Base-by-base conservation (phyloP, 1,140 invertebrate species). In the Drosophila melanica region DNA sequence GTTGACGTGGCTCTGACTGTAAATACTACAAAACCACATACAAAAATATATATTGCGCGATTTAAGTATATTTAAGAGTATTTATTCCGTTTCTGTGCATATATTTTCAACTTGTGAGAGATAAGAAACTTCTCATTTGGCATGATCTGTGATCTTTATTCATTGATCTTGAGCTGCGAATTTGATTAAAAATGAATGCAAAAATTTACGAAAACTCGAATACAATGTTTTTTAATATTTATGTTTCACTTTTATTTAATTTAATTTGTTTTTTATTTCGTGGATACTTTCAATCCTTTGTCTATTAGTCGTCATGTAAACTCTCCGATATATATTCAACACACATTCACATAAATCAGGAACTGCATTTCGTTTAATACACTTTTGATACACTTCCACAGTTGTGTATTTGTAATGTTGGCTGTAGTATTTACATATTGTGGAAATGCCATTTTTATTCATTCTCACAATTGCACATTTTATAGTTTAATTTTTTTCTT, bases 311-410 rank as follows among this genome's bases (percentile, higher is more conserved):
- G 2, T 23, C 20, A 23, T 3, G 20, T 23, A 23, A 2, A 23
- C 3, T 23, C 20, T 23, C 20, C 4, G 20, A 3, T 23, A 23
- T 23, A 23, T 23, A 23, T 23, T 23, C 20, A 23, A 23, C 20
- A 23, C 9, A 16, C 1, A 14, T 23, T 16, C n/a, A 10, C 5
- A 45, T 58, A 39, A 44, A 35, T 35, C 48, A 45, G 12, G 0
- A 35, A 54, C 27, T 58, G 42, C 44, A 62, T 42, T 79, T 50
- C 57, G 41, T 44, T 57, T 51, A 54, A 79, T 75, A 45, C 59
- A 69, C 77, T 70, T 70, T 81, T 81, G 57, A 81, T 68, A 50
- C 16, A 44, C 62, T 70, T 30, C 20, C 45, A 35, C 23, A 30
- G 44, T 37, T 68, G 58, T 55, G 33, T 16, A 30, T 12, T 39